Evolutionary conservation across 1,140 invertebrate species (phyloP).

Genomic region (Trichoplusia ni): DNA sequence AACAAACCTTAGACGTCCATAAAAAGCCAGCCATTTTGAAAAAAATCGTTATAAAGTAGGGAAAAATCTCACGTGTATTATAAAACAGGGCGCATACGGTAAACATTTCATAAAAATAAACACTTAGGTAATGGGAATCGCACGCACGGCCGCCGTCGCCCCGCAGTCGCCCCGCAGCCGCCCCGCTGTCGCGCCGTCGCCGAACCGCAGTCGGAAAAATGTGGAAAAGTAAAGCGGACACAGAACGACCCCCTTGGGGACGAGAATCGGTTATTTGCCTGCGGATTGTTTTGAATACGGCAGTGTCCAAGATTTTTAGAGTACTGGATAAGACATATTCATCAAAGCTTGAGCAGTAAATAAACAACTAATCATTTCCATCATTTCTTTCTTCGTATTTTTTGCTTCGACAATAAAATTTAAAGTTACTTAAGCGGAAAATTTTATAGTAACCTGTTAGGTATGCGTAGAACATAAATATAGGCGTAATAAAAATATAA

Average conservation of each 20-base stretch:
- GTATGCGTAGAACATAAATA: too few species aligned
- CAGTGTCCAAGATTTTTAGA: conserved; percentile 43
- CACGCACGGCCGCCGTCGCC: conserved; percentile 36
- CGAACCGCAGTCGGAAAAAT: conserved; percentile 47
- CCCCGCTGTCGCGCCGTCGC: conserved; percentile 12
- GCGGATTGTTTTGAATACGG: conserved; percentile 69
- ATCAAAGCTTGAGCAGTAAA: neutral
- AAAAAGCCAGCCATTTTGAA: conserved; percentile 25
- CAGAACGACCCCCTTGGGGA: conserved; percentile 62
- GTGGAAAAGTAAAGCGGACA: conserved; percentile 67
- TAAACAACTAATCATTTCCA: too few species aligned
- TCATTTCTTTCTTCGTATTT: too few species aligned
- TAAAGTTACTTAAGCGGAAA: too few species aligned
- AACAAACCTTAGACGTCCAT: conserved; percentile 2
- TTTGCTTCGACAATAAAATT: too few species aligned
- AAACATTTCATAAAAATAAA: conserved; percentile 69
- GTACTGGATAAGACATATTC: conserved; percentile 2
- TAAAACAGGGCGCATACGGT: conserved; percentile 40
- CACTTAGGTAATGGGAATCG: conserved; percentile 72
- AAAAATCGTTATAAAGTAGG: conserved; percentile 31
- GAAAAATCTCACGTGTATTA: conserved; percentile 42
- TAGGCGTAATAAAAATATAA: too few species aligned
- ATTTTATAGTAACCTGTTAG: too few species aligned
- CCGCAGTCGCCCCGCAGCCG: conserved; percentile 23
- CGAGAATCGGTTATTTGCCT: conserved; percentile 60